Base-by-base conservation (phyloP, 2,113 vertebrate genomes). In the Plestiodon gilberti region DNA sequence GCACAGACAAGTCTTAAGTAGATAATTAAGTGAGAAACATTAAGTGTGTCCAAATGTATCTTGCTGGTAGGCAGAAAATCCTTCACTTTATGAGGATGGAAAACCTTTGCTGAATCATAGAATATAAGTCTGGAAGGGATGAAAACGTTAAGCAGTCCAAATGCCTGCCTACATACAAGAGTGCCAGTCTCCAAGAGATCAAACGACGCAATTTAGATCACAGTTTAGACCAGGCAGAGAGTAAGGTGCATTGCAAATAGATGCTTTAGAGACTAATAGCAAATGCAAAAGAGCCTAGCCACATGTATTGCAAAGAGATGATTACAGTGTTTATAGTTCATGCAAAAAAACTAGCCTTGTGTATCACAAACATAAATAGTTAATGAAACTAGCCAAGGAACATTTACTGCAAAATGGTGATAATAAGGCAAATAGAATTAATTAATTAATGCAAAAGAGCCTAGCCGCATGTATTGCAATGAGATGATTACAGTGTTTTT, bases 281-380 rank as follows among this genome's bases (percentile, higher is more conserved):
- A 22, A 6, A 38, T 23, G 71, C 2, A 23, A 73, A 73, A 40
- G 22, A 23, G 35, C 17, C 71, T 25, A 48, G 7, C 23, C 38
- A 25, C 71, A 43, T 73, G 15, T 17, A 23, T 74, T 74, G 35
- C 23, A 71, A 64, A 64, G 5, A 64, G 22, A 64, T 64, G 22
- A 13, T 22, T 18, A 23, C 61, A 22, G 15, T 64, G 17, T 20
- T 20, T 89, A 82, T 75, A 87, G 89, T 89, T 90, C 83, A 93
- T 91, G 82, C 89, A 75, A 91, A 85, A 85, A 92, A 84, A 87
- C 78, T 33, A 81, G 84, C 25, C 10, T 9, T n/a, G n/a, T n/a
- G n/a, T n/a, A n/a, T n/a, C n/a, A n/a, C n/a, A n/a, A n/a, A n/a
- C n/a, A n/a, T n/a, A n/a, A n/a, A n/a, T n/a, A n/a, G n/a, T n/a